Conservation (phyloP, 1,140 invertebrate genomes). For the Anoplolepis gracilipes region DNA sequence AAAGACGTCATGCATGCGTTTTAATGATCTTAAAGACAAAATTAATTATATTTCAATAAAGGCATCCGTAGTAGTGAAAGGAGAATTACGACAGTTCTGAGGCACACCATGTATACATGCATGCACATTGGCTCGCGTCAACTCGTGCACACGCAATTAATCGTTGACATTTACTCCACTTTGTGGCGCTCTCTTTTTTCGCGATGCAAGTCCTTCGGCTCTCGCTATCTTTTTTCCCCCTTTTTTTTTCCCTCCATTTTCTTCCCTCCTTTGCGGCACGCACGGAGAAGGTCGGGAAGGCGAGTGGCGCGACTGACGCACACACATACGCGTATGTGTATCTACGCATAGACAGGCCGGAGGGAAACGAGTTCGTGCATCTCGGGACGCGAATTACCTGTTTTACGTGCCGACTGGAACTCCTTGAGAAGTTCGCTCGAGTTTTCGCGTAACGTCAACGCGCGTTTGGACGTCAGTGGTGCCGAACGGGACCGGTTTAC, state of each 20-base stretch:
- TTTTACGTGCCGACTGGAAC: constrained; percentile 68
- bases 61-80: not conserved
- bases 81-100: constrained; percentile 14
- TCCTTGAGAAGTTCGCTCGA: constrained; percentile 71
- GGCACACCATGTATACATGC: constrained; percentile 10
- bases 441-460: constrained; percentile 67
- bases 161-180: constrained; percentile 77
- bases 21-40: constrained; percentile 11
- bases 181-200: constrained; percentile 68
- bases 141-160: constrained; percentile 67
- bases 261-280: constrained; percentile 20
- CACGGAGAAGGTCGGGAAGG: constrained; percentile 40
- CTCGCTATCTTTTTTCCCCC: constrained; percentile 28
- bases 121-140: not conserved
- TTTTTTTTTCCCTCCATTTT: constrained; percentile 8
- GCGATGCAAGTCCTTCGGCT: constrained; percentile 65
- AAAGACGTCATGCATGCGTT: not conserved
- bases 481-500: constrained; percentile 63
- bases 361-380: constrained; percentile 57
- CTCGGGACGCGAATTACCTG: constrained; percentile 70
- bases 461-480: constrained; percentile 37
- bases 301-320: constrained; percentile 24
- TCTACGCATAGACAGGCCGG: constrained; percentile 48
- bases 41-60: constrained; percentile 68
- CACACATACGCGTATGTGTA: constrained; percentile 1